phyloP scores from a whole-genome alignment of 2,888 invertebrate species.

The Fragum sueziense region DNA sequence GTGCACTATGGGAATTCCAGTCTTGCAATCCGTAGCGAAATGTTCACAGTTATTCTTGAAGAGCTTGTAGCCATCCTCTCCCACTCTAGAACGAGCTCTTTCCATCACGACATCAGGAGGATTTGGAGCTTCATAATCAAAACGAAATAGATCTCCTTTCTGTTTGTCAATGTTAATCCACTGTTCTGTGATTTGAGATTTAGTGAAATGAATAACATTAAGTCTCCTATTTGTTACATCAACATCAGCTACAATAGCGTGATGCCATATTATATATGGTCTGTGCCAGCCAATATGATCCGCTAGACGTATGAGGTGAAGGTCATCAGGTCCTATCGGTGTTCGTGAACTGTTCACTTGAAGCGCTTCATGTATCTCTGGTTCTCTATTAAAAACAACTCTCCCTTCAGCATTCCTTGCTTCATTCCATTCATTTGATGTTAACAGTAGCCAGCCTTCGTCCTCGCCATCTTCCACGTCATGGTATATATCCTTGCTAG shows the following conservation, averaged over 20 bases:
- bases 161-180: constrained; percentile 20
- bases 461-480: too few relatives aligned
- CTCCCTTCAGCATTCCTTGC: too few relatives aligned
- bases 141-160: constrained; percentile 23
- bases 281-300: constrained; percentile 37
- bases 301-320: not conserved
- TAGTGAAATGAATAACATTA: constrained; percentile 16
- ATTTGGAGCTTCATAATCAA: constrained; percentile 23
- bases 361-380: not conserved
- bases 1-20: constrained; percentile 21
- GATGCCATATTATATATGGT: constrained; percentile 29
- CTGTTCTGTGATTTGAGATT: not conserved
- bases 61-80: constrained; percentile 12
- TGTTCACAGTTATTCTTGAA: constrained; percentile 35
- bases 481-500: too few relatives aligned
- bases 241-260: constrained; percentile 28
- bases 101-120: constrained; percentile 6
- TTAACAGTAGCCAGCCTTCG: too few relatives aligned
- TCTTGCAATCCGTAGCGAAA: constrained; percentile 25
- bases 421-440: too few relatives aligned
- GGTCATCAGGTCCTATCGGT: not conserved
- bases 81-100: constrained; percentile 24
- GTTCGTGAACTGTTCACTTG: constrained; percentile 23
- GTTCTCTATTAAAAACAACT: too few relatives aligned
- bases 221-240: not conserved